Percentiles rank a stretch among this genome's conserved stretches.
phyloP scores from a whole-genome alignment of 2,797 vertebrate species.

The Setipinna tenuifilis region DNA sequence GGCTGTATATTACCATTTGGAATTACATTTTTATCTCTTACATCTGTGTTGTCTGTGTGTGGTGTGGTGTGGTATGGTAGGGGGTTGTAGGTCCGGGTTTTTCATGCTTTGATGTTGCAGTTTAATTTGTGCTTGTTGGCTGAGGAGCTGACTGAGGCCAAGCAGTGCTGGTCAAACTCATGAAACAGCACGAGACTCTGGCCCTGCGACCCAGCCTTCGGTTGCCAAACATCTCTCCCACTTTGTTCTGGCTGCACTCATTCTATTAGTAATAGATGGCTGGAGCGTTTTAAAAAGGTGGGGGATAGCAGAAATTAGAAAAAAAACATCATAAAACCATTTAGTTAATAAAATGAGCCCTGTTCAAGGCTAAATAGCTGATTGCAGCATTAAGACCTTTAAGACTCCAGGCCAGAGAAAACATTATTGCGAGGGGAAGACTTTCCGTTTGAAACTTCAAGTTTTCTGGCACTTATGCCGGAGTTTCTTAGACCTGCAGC shows the following conservation, averaged over 20 bases:
- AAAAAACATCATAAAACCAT: background rate
- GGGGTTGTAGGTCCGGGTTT: background rate
- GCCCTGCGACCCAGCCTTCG: background rate
- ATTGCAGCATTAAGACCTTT: background rate
- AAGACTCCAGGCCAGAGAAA: background rate
- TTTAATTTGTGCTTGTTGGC: conserved; percentile 30
- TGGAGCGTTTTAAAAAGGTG: background rate
- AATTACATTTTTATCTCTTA: background rate
- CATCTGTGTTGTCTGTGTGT: background rate
- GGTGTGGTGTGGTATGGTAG: background rate
- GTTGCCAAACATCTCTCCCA: background rate
- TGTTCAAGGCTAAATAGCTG: background rate
- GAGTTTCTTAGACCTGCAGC: background rate
- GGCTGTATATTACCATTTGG: background rate
- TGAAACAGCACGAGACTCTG: background rate
- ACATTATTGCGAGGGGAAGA: background rate
- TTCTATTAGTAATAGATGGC: conserved; percentile 9
- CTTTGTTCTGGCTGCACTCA: background rate
- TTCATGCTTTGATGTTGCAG: conserved; percentile 45
- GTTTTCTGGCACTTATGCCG: background rate
- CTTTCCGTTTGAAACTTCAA: background rate
- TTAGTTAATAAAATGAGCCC: background rate
- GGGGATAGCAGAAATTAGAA: background rate
- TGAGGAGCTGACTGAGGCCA: conserved; percentile 44
- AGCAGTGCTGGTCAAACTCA: conserved; percentile 1